These are phyloP conservation scores for Temnothorax curvispinosus DNA, from an alignment of 1,140 invertebrate genomes.

Conservation along the genomic window DNA sequence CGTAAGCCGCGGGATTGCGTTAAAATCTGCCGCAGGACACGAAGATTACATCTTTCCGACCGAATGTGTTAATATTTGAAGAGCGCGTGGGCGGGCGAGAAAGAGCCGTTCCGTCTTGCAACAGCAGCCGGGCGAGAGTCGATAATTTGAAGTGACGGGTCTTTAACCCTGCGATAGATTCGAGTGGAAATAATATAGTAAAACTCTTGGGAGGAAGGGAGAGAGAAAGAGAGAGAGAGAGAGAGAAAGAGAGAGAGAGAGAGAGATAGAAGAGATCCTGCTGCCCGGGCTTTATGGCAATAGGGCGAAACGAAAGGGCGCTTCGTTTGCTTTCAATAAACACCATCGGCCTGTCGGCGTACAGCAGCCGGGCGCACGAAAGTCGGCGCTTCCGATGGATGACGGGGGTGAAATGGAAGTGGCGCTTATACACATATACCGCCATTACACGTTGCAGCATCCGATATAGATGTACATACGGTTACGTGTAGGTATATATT, in stretches of 20 bases:
- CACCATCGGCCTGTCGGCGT: constrained; percentile 37
- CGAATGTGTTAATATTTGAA: constrained; percentile 34
- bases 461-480: background rate
- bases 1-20: background rate
- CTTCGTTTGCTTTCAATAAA: constrained; percentile 43
- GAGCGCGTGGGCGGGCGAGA: background rate
- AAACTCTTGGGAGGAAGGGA: background rate
- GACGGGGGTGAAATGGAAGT: constrained; percentile 37
- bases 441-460: constrained; percentile 23
- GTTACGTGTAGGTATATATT: background rate
- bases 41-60: background rate
- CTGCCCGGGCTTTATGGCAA: background rate
- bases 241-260: background rate
- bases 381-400: constrained; percentile 34
- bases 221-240: background rate
- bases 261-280: background rate
- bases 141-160: constrained; percentile 46
- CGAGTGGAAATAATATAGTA: constrained; percentile 50
- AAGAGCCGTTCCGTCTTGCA: background rate
- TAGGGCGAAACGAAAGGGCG: constrained; percentile 21
- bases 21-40: background rate
- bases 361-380: constrained; percentile 32
- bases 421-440: background rate
- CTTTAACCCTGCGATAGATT: constrained; percentile 52
- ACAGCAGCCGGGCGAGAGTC: constrained; percentile 20